Percentiles rank a stretch among this genome's conserved stretches.
Evolutionary conservation across 2,888 invertebrate species (phyloP).

Genomic region (Patella depressa): DNA sequence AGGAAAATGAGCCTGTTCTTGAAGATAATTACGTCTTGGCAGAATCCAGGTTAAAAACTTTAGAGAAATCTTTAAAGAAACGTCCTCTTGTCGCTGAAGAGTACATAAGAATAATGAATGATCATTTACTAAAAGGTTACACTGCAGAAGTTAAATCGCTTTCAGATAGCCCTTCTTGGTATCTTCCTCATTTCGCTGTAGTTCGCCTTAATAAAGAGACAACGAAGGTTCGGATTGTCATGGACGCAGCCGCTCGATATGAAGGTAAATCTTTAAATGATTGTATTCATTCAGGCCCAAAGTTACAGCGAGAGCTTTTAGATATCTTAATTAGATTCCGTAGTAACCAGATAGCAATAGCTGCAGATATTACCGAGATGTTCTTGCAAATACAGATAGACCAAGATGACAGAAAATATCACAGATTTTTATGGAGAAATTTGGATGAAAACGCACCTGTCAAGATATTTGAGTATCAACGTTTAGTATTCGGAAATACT

Average conservation of each 20-base stretch:
- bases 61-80: background rate
- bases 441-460: background rate
- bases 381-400: background rate
- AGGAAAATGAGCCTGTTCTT: background rate
- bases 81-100: background rate
- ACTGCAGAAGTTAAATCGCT: background rate
- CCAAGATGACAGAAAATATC: background rate
- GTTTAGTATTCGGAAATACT: background rate
- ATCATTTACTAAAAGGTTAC: background rate
- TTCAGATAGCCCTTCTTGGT: background rate
- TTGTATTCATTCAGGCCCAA: background rate
- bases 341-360: background rate
- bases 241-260: background rate
- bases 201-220: background rate
- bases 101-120: background rate
- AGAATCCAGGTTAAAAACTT: background rate
- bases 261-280: background rate
- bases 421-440: slow-evolving; percentile 1
- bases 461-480: background rate
- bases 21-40: background rate
- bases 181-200: background rate
- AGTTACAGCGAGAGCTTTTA: background rate
- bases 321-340: background rate
- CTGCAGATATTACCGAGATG: background rate
- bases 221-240: background rate